Evolutionary conservation across 2,888 invertebrate species (phyloP), one percentile per base, ranked within the genome.

Genomic region (Agonopterix arenella): DNA sequence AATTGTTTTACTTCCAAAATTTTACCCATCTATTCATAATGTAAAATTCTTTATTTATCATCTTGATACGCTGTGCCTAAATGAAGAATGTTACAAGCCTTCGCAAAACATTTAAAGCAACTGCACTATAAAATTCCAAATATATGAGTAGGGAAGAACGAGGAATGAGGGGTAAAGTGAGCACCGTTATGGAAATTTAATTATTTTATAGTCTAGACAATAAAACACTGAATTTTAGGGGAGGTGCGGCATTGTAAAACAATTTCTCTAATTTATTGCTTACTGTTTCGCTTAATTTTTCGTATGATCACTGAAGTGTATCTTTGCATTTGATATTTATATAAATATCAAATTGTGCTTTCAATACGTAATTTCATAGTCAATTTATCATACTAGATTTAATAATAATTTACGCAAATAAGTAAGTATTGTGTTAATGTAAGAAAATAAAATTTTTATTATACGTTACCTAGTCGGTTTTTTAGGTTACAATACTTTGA

Each of bases 161-260:
- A 46, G 61, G 57, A 57, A 61, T 54, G 49, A 52, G 57, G 66
- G 60, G 56, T 48, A 60, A 61, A 28, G 28, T 57, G 60, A 54
- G 65, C 65, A 62, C 57, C 67, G 70, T 70, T 79, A 79, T 76
- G 77, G 74, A 75, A 78, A 79, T 77, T 77, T 79, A 78, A 79
- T 79, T 78, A 79, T 74, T 78, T 76, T 74, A 78, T 70, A 68
- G 69, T 66, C 64, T 62, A 62, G 66, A 72, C 70, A 71, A 72
- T 74, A 74, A 74, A 73, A 72, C 67, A 65, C 59, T 57, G 60
- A 62, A 60, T 63, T 67, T 60, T 53, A 56, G 64, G 66, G 66
- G 66, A 62, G 65, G 61, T 58, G 60, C 58, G 61, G 59, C 50
- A 53, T 60, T 59, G 54, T 57, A 56, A 61, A 59, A 55, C 61